Evolutionary conservation across 2,888 invertebrate genomes (phyloP), one percentile per base, ranked within the genome.

Genomic region (Ophion obscuratus): DNA sequence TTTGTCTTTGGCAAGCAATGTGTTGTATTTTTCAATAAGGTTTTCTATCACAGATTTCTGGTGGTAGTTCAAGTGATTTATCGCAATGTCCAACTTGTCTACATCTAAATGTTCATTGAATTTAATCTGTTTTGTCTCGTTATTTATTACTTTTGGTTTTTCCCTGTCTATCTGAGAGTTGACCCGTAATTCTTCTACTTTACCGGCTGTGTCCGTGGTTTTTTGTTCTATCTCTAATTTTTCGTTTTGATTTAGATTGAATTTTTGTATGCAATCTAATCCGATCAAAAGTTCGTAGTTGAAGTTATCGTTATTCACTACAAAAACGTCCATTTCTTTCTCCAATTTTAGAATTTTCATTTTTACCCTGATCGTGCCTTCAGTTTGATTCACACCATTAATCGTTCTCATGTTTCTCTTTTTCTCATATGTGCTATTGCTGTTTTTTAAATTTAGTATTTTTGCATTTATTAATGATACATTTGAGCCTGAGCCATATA

Each of bases 401-500:
- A 89, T 88, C 57, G 88, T 88, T 83, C 24, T 87, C 68, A 89
- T 75, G 47, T 87, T 85, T 24, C 40, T 66, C 53, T 70, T 88
- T 81, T 80, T 59, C 20, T 24, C 24, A 7, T 47, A 44, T 78
- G 20, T 10, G 59, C 11, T 75, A 24, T 83, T 77, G n/a, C 59
- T 64, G n/a, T 76, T 67, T 84, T 84, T 89, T 77, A 85, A 77
- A 57, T 87, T 86, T 61, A 83, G n/a, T 82, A 87, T 71, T 81
- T 83, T 89, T 40, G 88, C 84, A 67, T 88, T 90, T 78, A 90
- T 89, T 68, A 89, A 27, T 4, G 88, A 87, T 3, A 88, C 85
- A 80, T 89, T 88, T 83, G 86, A 87, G 20, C 88, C 89, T 40
- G 88, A 83, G 64, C 88, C 89, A 64, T 89, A 88, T 64, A 89